Evolutionary conservation across 1,140 invertebrate species (phyloP), one percentile per base, ranked within the genome.

Genomic region (Drosophila tsacasi): DNA sequence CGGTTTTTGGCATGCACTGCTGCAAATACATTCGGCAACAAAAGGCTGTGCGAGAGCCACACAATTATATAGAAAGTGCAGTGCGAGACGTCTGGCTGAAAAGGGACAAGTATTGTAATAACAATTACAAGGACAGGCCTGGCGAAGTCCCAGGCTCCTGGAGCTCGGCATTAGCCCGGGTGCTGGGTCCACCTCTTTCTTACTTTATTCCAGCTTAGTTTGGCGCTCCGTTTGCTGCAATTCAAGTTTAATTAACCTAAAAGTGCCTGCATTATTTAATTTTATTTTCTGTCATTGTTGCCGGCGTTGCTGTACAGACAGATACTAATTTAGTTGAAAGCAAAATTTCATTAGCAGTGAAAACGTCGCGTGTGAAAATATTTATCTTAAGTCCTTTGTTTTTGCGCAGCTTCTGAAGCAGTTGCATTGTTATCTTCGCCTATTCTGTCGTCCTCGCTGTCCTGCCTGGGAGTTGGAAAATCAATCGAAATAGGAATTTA

Each of bases 181-280:
- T 21, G 37, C n/a, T 64, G 52, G 32, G 19, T n/a, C n/a, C 40
- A 47, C 25, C 74, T 61, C 64, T 35, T 65, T 69, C 59, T 50
- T 65, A 67, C 68, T 66, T 76, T 81, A 81, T 81, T 81, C 30
- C n/a, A 68, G 84, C 77, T 87, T 84, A 81, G 77, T 77, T 68
- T 49, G 57, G 58, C 47, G 74, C 68, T 75, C 46, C 68, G 82
- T 84, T 87, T 89, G 81, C 80, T 64, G 81, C 81, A 76, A 84
- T 87, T 87, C 84, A 87, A 81, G 84, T 89, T 87, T 87, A 87
- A 87, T 87, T 87, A 87, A 89, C 84, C 84, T 87, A 87, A 87
- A 87, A 87, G 84, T 87, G 84, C 84, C 84, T 87, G 84, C 84
- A 87, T 89, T 87, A 87, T 87, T 87, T 87, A 87, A 87, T 87